A percentile compares a stretch with the other conserved stretches of the same genome.
Conservation (phyloP, 2,797 vertebrate genomes). For the Fundulus diaphanus region DNA sequence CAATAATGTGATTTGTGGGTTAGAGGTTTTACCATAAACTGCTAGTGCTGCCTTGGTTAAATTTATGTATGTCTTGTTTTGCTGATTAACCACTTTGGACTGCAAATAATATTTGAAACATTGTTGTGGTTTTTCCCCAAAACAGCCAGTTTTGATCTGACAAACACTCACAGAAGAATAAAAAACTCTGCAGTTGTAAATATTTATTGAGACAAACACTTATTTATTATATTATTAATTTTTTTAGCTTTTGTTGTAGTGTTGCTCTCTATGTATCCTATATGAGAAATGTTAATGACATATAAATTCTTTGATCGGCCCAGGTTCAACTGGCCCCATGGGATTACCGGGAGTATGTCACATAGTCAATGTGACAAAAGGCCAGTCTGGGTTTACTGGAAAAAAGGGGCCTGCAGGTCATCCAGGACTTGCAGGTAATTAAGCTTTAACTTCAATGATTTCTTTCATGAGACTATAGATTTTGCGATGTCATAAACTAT, state of each 20-base stretch:
- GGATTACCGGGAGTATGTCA: conserved; percentile 24
- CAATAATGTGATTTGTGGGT: too few species aligned
- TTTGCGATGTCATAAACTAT: background rate
- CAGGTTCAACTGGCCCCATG: conserved; percentile 46
- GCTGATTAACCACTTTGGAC: background rate
- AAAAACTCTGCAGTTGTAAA: too few species aligned
- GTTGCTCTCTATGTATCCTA: background rate
- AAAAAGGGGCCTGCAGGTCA: conserved; percentile 30
- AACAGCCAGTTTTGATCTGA: too few species aligned
- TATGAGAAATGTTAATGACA: background rate
- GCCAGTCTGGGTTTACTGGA: conserved; percentile 43
- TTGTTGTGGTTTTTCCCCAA: too few species aligned
- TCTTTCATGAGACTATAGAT: background rate
- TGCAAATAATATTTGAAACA: too few species aligned
- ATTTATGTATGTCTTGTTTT: background rate
- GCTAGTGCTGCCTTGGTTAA: background rate
- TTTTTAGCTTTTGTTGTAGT: background rate
- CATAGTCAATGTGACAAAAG: conserved; percentile 23
- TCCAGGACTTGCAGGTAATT: conserved; percentile 55
- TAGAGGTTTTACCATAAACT: too few species aligned
- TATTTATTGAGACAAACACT: background rate
- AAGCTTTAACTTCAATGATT: background rate
- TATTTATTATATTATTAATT: too few species aligned
- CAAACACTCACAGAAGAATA: too few species aligned
- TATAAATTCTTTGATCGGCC: conserved; percentile 20